Evolutionary conservation across 2,113 vertebrate genomes (phyloP).

Genomic region (Benitochromis conjunctus): DNA sequence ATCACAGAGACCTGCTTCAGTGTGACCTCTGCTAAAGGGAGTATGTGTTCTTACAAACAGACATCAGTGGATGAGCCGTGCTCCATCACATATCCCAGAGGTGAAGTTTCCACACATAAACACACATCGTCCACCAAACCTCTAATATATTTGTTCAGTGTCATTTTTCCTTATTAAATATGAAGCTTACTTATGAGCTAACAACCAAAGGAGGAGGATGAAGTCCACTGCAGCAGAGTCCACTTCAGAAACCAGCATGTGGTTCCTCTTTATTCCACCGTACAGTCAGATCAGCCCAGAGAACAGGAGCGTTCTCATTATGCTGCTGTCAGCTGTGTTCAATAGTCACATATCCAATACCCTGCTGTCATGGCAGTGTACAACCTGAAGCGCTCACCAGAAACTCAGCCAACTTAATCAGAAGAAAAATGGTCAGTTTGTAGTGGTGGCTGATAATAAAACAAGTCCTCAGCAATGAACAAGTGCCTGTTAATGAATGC

Average conservation of each 20-base stretch:
- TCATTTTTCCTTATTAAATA: too few relatives aligned
- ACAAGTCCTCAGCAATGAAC: background rate
- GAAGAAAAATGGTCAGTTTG: background rate
- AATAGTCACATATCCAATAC: background rate
- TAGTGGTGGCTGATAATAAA: background rate
- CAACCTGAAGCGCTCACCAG: background rate
- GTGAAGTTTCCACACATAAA: too few relatives aligned
- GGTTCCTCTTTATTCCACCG: background rate
- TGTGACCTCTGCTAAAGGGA: too few relatives aligned
- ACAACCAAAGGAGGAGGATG: background rate
- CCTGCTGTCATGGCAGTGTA: background rate
- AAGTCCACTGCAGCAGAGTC: background rate
- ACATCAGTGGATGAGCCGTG: too few relatives aligned
- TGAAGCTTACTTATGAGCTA: too few relatives aligned
- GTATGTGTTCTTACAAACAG: too few relatives aligned
- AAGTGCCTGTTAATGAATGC: background rate
- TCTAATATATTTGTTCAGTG: too few relatives aligned
- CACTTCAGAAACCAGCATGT: background rate
- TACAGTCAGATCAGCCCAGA: background rate
- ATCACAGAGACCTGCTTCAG: too few relatives aligned
- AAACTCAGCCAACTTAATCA: background rate
- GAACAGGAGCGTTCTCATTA: background rate
- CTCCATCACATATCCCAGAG: too few relatives aligned
- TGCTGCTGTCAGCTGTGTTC: accelerated
- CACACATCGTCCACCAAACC: too few relatives aligned